phyloP scores from a whole-genome alignment of 2,113 vertebrate species.

The Engystomops pustulosus region DNA sequence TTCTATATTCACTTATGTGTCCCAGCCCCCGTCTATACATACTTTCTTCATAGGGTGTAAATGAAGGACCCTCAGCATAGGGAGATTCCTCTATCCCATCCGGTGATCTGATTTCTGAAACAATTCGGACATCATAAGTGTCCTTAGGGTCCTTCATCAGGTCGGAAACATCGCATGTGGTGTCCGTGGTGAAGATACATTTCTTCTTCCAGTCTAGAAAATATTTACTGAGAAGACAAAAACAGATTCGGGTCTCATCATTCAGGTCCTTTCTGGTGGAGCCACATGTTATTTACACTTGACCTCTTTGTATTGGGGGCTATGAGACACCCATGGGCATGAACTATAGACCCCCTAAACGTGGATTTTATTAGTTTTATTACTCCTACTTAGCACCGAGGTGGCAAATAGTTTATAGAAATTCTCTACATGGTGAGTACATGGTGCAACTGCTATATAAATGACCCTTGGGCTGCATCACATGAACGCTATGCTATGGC shows the following conservation, averaged over 20 bases:
- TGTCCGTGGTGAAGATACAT: constrained; percentile 72
- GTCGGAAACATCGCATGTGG: constrained; percentile 83
- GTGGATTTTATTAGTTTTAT: too few species aligned
- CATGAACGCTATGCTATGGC: too few species aligned
- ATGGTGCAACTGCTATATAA: too few species aligned
- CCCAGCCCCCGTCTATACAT: constrained; percentile 65
- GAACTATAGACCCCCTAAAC: too few species aligned
- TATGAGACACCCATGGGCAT: too few species aligned
- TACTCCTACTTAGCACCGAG: too few species aligned
- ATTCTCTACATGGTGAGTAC: too few species aligned
- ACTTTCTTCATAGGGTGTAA: constrained; percentile 88
- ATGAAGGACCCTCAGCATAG: constrained; percentile 68
- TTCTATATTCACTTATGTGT: neutral
- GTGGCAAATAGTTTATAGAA: too few species aligned
- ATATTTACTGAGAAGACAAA: constrained; percentile 63
- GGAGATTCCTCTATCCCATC: constrained; percentile 68
- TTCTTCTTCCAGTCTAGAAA: constrained; percentile 65
- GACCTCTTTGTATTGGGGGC: too few species aligned
- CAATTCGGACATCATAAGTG: constrained; percentile 77
- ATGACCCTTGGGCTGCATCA: too few species aligned
- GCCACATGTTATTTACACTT: too few species aligned
- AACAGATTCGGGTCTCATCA: neutral
- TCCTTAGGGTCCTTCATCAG: constrained; percentile 67
- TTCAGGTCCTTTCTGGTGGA: neutral
- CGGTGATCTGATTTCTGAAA: constrained; percentile 63